A percentile compares a stretch with the other conserved stretches of the same genome.
These are phyloP conservation scores for Gymnoscelis rufifasciata DNA, from an alignment of 2,888 invertebrate species.

Conservation along the genomic window DNA sequence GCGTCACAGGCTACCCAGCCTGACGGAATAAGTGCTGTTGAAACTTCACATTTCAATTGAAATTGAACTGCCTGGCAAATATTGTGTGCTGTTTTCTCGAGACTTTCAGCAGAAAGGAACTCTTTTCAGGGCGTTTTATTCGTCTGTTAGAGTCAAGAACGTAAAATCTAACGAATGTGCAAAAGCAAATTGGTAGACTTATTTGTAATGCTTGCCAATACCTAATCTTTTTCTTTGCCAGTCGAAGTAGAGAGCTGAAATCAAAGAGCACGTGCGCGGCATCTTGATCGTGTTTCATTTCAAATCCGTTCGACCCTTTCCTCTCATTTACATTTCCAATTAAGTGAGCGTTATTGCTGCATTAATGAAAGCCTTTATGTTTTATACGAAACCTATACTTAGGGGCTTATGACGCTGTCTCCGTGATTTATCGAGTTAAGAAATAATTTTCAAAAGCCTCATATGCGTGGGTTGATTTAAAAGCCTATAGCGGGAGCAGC, in stretches of 20 bases:
- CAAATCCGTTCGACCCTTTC: constrained; percentile 35
- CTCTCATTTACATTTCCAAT: constrained; percentile 52
- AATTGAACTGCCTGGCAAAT: no score
- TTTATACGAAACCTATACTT: constrained; percentile 30
- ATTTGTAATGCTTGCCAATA: no score
- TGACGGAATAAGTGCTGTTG: constrained; percentile 40
- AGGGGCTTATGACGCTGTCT: constrained; percentile 28
- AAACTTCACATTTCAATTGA: no score
- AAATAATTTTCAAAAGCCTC: constrained; percentile 20
- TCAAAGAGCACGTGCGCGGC: constrained; percentile 58
- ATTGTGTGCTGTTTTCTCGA: no score
- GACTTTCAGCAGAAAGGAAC: no score
- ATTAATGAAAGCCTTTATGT: constrained; percentile 20
- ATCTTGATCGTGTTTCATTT: constrained; percentile 39
- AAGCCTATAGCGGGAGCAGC: constrained; percentile 9
- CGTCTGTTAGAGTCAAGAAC: no score
- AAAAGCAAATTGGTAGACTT: no score
- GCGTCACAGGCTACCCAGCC: constrained; percentile 48
- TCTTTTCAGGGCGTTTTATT: no score
- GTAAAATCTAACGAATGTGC: no score
- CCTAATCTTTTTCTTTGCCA: background rate
- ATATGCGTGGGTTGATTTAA: constrained; percentile 21
- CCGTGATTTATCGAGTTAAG: constrained; percentile 34
- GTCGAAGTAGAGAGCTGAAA: constrained; percentile 53
- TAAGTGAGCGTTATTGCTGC: constrained; percentile 30